Evolutionary conservation across 2,113 vertebrate genomes (phyloP), one percentile per base, ranked within the genome.

Genomic region (Sinocyclocheilus anophthalmus): DNA sequence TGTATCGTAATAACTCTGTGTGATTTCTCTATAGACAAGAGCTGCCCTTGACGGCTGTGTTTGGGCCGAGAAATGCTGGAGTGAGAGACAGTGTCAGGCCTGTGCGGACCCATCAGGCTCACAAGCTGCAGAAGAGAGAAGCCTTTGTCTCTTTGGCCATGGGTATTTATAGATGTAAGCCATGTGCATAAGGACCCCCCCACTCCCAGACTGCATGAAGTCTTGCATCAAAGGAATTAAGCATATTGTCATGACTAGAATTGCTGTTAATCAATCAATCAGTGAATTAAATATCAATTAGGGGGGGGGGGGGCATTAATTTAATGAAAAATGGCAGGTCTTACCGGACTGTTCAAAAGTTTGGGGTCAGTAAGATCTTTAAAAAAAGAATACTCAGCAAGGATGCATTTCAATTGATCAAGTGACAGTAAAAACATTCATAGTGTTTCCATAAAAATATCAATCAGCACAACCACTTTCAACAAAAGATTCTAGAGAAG

Each of bases 131-230:
- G 78, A 89, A 91, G 88, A 91, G 82, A 85, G 75, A 84, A 81
- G 78, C 75, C 88, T 90, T 91, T 91, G 90, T 92, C 76, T 77
- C 6, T 83, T 30, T 24, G 65, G 39, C 70, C 84, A 84, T 14
- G 73, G 42, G 83, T 88, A 90, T 90, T 91, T 90, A 90, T 91
- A 90, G 89, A 84, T 53, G 73, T 55, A 37, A 77, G 81, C 86
- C 77, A 75, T 88, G 73, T 86, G 85, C 83, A 86, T 48, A 30
- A 48, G 59, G 33, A 48, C 12, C 61, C 33, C 57, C 53, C 18
- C 77, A 39, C 30, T 37, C 57, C 33, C 55, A 65, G 30, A 30
- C 30, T 30, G 30, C 30, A 30, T 30, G 26, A 78, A 26, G n/a
- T 24, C n/a, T 76, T 14, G 37, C 14, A 69, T 33, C 30, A 70